phyloP scores from a whole-genome alignment of 2,113 vertebrate species.

The Mohoua ochrocephala region DNA sequence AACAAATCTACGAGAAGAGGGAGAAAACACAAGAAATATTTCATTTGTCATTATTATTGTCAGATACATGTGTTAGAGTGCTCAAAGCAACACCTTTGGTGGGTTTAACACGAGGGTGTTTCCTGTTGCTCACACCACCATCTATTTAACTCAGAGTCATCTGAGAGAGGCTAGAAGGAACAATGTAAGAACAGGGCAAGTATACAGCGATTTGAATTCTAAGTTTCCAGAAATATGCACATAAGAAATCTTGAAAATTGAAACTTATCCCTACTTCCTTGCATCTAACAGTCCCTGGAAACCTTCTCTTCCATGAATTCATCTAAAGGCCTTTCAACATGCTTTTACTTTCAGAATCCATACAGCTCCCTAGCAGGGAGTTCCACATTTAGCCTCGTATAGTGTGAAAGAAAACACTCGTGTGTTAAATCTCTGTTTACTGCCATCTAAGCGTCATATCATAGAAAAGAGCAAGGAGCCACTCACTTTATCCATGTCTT shows the following conservation, averaged over 20 bases:
- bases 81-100: neutral
- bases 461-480: neutral
- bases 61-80: neutral
- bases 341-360: neutral
- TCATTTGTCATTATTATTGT: neutral
- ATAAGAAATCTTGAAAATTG: neutral
- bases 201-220: neutral
- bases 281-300: neutral
- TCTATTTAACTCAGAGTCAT: neutral
- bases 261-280: neutral
- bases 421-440: neutral
- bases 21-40: neutral
- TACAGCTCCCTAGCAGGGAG: neutral
- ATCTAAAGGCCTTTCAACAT: neutral
- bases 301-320: neutral
- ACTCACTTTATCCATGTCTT: neutral
- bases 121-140: neutral
- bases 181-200: neutral
- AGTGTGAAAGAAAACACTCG: neutral
- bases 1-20: conserved; percentile 69
- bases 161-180: neutral
- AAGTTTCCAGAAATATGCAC: neutral
- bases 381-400: neutral
- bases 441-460: neutral
- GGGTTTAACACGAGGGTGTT: neutral